Percentiles rank a stretch among this genome's conserved stretches.
Conservation (phyloP, 2,888 invertebrate species). For the Agrochola lychnidis region DNA sequence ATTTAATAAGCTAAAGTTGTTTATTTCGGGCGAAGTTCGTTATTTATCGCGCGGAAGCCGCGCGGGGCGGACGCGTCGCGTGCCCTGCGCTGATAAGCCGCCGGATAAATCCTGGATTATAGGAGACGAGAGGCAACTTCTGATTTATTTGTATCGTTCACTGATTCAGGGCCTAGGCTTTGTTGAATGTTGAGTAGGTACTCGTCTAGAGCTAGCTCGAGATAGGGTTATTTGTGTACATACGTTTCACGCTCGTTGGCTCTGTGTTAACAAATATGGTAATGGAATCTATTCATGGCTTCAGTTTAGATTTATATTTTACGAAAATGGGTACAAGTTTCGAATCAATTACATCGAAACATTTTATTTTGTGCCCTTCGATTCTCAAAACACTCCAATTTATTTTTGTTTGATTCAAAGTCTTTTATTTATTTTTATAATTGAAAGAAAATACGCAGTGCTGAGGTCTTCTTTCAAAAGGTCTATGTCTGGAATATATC, state of each 20-base stretch:
- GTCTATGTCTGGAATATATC: constrained; percentile 8
- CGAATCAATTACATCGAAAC: not conserved
- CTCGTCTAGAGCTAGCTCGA: constrained; percentile 29
- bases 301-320: constrained; percentile 6
- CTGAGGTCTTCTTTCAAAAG: constrained; percentile 15
- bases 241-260: constrained; percentile 9
- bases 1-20: constrained; percentile 63
- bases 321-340: constrained; percentile 1
- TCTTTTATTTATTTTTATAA: constrained; percentile 16
- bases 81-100: constrained; percentile 59
- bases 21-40: constrained; percentile 58
- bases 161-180: constrained; percentile 48
- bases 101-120: constrained; percentile 60
- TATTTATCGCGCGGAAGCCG: constrained; percentile 61
- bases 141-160: constrained; percentile 59
- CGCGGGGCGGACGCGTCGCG: constrained; percentile 54
- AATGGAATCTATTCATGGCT: constrained; percentile 19
- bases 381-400: constrained; percentile 15
- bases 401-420: not conserved
- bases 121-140: constrained; percentile 48
- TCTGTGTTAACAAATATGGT: constrained; percentile 6
- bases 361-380: not conserved
- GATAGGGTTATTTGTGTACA: constrained; percentile 34
- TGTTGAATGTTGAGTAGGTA: constrained; percentile 25
- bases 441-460: constrained; percentile 36